These are phyloP conservation scores for Popillia japonica DNA, from an alignment of 1,140 invertebrate genomes.

Conservation along the genomic window DNA sequence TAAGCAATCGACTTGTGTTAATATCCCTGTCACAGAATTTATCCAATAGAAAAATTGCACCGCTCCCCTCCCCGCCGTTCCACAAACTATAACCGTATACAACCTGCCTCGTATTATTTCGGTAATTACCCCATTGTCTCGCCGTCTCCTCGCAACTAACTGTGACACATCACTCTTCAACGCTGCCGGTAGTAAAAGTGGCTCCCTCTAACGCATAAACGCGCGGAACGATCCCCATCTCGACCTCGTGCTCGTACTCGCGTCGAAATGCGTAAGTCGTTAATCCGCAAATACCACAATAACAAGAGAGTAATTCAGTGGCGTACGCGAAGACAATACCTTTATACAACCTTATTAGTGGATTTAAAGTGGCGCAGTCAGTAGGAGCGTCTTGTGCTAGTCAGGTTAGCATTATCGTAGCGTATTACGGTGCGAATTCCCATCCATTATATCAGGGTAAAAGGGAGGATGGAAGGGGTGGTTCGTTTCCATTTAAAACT, in stretches of 20 bases:
- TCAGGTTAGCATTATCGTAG: not conserved
- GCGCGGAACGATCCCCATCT: not conserved
- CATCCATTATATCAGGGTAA: too few species aligned
- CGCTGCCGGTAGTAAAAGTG: not conserved
- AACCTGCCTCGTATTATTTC: constrained; percentile 15
- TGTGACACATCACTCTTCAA: constrained; percentile 5
- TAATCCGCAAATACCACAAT: constrained; percentile 4
- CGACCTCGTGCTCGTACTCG: not conserved
- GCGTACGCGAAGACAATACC: not conserved
- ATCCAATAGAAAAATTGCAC: too few species aligned
- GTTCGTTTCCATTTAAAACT: constrained; percentile 40
- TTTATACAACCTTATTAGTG: not conserved
- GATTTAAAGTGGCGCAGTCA: constrained; percentile 26
- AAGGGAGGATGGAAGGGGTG: not conserved
- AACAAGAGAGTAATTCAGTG: not conserved
- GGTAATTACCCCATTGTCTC: constrained; percentile 20
- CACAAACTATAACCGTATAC: too few species aligned
- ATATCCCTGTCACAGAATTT: too few species aligned
- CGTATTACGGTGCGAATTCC: not conserved
- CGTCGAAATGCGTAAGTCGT: constrained; percentile 3
- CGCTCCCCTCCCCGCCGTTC: too few species aligned
- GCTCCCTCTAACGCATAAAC: not conserved
- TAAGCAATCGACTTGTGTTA: too few species aligned
- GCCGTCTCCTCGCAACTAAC: constrained; percentile 10
- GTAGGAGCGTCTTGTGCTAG: not conserved